Evolutionary conservation across 2,888 invertebrate species (phyloP), one percentile per base, ranked within the genome.

Genomic region (Athrips mouffetella): DNA sequence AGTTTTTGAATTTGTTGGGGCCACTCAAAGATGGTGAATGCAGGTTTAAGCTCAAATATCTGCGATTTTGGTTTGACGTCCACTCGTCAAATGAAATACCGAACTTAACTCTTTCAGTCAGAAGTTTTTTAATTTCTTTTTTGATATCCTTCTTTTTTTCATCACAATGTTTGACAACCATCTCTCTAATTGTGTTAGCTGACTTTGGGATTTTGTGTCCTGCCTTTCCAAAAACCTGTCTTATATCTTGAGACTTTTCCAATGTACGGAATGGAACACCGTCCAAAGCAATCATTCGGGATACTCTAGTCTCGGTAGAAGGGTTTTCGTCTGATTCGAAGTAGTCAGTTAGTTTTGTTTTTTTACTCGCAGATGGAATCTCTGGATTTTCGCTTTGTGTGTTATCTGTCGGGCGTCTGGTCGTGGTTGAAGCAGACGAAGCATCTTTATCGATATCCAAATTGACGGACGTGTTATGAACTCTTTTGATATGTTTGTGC

Each of bases 171-270:
- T 18, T 35, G 2, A 35, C 3, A 35, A 35, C n/a, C 3, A 18
- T 16, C 25, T 48, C 30, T 48, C 33, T 20, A 33, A 48, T 48
- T 20, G 42, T 33, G 23, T 48, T 30, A 25, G 48, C 25, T 35
- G 47, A 20, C 11, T 41, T 48, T 16, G 48, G 48, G 21, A 42
- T 16, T 48, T 41, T 48, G 30, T 48, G 40, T n/a, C 35, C 35
- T 33, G 7, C 5, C 11, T 46, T 40, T 47, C 23, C 39, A 29
- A 47, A 47, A 27, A 47, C 20, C 1, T 29, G 29, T 16, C 30
- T 47, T 20, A 39, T 30, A 29, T 47, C 47, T n/a, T 40, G 7
- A 7, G 35, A 35, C 5, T 2, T 35, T 13, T 10, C 11, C 2
- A 40, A 40, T 4, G 40, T 40, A 23, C 40, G 10, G 1, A 40